Base-by-base conservation (phyloP, 2,888 invertebrate genomes). In the Salpingus planirostris region DNA sequence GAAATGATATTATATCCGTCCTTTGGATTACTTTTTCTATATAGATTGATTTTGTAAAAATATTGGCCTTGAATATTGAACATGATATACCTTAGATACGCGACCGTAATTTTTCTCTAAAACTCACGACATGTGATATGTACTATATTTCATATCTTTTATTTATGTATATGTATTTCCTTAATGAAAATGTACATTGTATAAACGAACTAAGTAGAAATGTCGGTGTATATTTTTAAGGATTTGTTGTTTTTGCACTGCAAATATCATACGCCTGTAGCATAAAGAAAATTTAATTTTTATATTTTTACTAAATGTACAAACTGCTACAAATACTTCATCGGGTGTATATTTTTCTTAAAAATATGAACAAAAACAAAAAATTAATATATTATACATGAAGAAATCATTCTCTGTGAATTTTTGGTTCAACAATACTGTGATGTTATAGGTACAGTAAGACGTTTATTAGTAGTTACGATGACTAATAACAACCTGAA, bases 41-140 rank as follows among this genome's bases (percentile, higher is more conserved):
- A 31, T 42, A 32, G n/a, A n/a, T n/a, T 31, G 31, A 39, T 36
- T 36, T 31, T 27, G 27, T 27, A 31, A 42, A 31, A 30, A 34
- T n/a, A n/a, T 43, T 40, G 40, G 38, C 40, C 37, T 43, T 40
- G 37, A 39, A 41, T 34, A n/a, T 35, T 38, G 37, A 38, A 41
- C 41, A 43, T 44, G 44, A 44, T 46, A 42, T 44, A 43, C 38
- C n/a, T n/a, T n/a, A n/a, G n/a, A n/a, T n/a, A 37, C 38, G 33
- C 36, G 32, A 29, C 24, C 27, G 31, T 26, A 22, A 34, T 38
- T 35, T 32, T 27, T 38, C 29, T 37, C 27, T 37, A 33, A 26
- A 37, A 51, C 50, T 52, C 51, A 44, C 47, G 44, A 52, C 46
- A 52, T 54, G 51, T 52, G 52, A 52, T 52, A 54, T 50, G 52